Evolutionary conservation across 2,888 invertebrate species (phyloP).

Genomic region (Stratiomys singularior): DNA sequence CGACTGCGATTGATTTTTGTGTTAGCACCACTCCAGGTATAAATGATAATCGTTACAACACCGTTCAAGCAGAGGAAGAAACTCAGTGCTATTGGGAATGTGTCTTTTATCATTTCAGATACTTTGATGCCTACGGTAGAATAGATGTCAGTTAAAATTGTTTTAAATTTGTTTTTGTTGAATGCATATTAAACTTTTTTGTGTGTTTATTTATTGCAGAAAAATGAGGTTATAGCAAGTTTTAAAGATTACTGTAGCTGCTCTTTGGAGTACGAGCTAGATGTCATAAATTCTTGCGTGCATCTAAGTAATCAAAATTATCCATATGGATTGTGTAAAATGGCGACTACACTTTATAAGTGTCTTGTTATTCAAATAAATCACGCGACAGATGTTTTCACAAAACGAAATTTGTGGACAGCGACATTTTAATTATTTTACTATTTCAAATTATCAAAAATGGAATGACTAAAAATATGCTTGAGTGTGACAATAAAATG

Average conservation of each 20-base stretch:
- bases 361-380: constrained; percentile 50
- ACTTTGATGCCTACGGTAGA: constrained; percentile 57
- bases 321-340: constrained; percentile 49
- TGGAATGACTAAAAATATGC: too few relatives aligned
- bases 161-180: not conserved
- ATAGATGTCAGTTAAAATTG: constrained; percentile 56
- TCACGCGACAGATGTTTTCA: not conserved
- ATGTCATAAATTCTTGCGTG: constrained; percentile 52
- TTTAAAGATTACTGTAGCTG: constrained; percentile 49
- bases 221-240: constrained; percentile 50
- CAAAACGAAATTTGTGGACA: constrained; percentile 19
- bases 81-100: constrained; percentile 54
- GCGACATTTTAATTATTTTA: constrained; percentile 5
- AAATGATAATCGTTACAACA: not conserved
- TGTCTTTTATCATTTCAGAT: constrained; percentile 55
- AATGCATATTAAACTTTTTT: not conserved
- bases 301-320: constrained; percentile 54
- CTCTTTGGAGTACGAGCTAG: not conserved
- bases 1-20: constrained; percentile 55
- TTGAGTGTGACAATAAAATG: too few relatives aligned
- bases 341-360: constrained; percentile 54
- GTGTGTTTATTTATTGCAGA: constrained; percentile 25
- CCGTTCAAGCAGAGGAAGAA: not conserved
- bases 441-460: too few relatives aligned
- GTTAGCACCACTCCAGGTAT: not conserved